phyloP scores from a whole-genome alignment of 2,113 vertebrate species.

The Nothocercus nigrocapillus region DNA sequence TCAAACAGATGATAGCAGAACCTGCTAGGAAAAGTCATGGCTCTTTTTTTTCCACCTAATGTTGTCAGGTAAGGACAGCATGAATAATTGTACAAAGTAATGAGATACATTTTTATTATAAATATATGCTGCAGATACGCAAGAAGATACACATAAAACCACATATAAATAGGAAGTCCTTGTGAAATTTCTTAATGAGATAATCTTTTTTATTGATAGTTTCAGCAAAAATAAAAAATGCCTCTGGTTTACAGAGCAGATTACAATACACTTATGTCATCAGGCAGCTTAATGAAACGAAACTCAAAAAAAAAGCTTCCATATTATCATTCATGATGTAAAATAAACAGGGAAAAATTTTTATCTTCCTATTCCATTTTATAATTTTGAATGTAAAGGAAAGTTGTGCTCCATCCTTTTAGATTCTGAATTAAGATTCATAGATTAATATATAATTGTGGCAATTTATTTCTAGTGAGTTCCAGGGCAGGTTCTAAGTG shows the following conservation, averaged over 20 bases:
- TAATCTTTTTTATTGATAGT: not conserved
- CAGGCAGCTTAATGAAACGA: not conserved
- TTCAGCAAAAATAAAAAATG: not conserved
- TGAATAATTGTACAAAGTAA: not conserved
- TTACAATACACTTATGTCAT: not conserved
- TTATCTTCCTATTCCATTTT: not conserved
- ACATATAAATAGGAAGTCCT: not conserved
- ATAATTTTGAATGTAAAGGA: not conserved
- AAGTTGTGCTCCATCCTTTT: not conserved
- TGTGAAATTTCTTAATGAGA: not conserved
- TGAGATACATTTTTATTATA: not conserved
- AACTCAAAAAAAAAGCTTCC: not conserved
- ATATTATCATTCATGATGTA: not conserved
- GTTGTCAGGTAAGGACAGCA: not conserved
- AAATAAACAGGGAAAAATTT: not conserved
- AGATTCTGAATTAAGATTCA: not conserved
- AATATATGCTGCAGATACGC: not conserved
- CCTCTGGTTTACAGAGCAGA: not conserved
- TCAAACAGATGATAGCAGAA: not conserved
- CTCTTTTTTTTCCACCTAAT: not conserved
- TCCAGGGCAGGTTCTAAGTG: not conserved
- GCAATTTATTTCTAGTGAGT: not conserved
- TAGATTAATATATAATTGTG: not conserved
- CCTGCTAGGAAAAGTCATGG: not conserved
- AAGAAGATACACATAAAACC: not conserved